These are phyloP conservation scores for Parthenolecanium corni DNA, from an alignment of 2,888 invertebrate genomes.

Conservation along the genomic window DNA sequence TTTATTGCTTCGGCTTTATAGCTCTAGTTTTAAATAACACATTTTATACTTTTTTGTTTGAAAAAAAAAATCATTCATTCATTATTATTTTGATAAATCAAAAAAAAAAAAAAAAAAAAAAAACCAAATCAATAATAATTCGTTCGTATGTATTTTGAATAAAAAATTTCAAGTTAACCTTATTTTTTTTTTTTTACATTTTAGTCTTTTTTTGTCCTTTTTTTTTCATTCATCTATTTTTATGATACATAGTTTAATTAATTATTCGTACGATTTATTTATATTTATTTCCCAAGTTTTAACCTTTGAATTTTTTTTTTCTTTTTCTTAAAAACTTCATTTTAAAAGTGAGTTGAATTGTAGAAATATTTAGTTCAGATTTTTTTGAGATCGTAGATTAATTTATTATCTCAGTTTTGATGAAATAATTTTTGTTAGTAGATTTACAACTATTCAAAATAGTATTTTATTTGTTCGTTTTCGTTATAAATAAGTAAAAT, in stretches of 20 bases:
- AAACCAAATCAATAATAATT: neutral
- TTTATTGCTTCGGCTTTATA: neutral
- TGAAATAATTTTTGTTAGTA: neutral
- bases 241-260: neutral
- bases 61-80: neutral
- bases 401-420: neutral
- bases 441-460: neutral
- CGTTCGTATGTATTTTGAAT: no score
- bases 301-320: no score
- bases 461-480: neutral
- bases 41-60: slow-evolving; percentile 6
- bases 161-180: no score
- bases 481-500: neutral
- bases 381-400: neutral
- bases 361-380: neutral
- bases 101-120: no score
- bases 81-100: neutral
- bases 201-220: neutral
- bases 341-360: neutral
- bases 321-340: no score
- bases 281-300: neutral
- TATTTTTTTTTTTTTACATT: neutral
- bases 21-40: neutral
- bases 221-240: neutral
- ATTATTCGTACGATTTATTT: neutral